Base-by-base conservation (phyloP, 2,113 vertebrate genomes). In the Eurystomus gularis region DNA sequence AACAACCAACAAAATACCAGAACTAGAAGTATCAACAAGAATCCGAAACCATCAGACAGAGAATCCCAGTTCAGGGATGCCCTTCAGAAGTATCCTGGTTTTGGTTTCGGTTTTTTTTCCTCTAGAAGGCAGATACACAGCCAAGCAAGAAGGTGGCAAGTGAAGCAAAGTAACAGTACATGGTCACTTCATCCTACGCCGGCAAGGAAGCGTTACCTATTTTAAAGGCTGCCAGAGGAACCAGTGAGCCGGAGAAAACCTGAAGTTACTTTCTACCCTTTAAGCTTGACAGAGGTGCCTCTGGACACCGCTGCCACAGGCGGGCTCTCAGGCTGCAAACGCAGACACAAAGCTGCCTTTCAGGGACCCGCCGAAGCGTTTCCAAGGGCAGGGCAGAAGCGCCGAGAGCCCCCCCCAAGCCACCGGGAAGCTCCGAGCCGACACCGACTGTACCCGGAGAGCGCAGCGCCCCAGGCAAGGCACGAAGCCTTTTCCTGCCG, bases 181-280 rank as follows among this genome's bases (percentile, higher is more conserved):
- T 0, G 48, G 52, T 13, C 42, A 3, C 29, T 7, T 2, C 51
- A 6, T 0, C 10, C 25, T 1, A 2, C 5, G 3, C 28, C 2
- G 62, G 18, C n/a, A 12, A 10, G 64, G 18, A 10, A 9, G 17
- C 37, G 0, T 2, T 3, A 25, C 12, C 54, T 2, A 2, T 3
- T 12, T 4, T 13, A 13, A 24, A 2, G 29, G 46, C 29, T 9
- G 23, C 52, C 3, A 2, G 28, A 4, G 44, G 37, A 54, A 17
- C 58, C 58, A 1, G 25, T 2, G 33, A 17, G 46, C 42, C 1
- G 8, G 7, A 5, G 8, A 31, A 31, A 35, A 25, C 2, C 40
- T 19, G 1, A 8, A 40, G 12, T 13, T 7, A 11, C 46, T 17
- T 48, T 21, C 52, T 9, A n/a, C 35, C 40, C 66, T 48, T 16